Evolutionary conservation across 1,140 invertebrate species (phyloP).

Genomic region (Eupristina koningsbergeri): DNA sequence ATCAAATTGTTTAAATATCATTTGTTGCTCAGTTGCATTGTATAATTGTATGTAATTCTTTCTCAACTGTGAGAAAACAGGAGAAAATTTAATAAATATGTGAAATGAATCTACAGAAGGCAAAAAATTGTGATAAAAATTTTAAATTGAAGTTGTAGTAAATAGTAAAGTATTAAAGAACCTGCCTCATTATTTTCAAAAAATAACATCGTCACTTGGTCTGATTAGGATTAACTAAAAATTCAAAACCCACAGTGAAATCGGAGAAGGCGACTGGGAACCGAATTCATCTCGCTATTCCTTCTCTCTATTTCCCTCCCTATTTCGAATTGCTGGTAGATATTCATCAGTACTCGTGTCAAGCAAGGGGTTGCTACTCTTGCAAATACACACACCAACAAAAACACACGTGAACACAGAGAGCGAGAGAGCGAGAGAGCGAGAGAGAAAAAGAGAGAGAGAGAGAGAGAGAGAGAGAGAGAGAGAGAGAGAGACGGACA

Average conservation of each 20-base stretch:
- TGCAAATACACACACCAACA: conserved; percentile 1
- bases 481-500: too few relatives aligned
- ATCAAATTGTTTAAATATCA: too few relatives aligned
- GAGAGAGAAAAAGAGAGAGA: too few relatives aligned
- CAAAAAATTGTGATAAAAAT: neutral
- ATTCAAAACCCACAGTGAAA: conserved; percentile 54
- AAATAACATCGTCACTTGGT: conserved; percentile 45
- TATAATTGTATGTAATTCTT: too few relatives aligned
- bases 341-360: conserved; percentile 62
- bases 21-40: too few relatives aligned
- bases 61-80: too few relatives aligned
- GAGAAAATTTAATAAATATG: too few relatives aligned
- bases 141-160: neutral
- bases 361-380: conserved; percentile 58
- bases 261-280: conserved; percentile 59
- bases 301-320: conserved; percentile 33
- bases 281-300: conserved; percentile 55
- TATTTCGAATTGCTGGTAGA: conserved; percentile 54
- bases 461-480: too few relatives aligned
- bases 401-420: too few relatives aligned
- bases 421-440: too few relatives aligned
- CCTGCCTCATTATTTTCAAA: conserved; percentile 8
- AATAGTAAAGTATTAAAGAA: neutral
- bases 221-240: conserved; percentile 50
- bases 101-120: too few relatives aligned